A percentile compares a stretch with the other conserved stretches of the same genome.
Evolutionary conservation across 2,888 invertebrate species (phyloP).

Genomic region (Nemapogon koenigi): DNA sequence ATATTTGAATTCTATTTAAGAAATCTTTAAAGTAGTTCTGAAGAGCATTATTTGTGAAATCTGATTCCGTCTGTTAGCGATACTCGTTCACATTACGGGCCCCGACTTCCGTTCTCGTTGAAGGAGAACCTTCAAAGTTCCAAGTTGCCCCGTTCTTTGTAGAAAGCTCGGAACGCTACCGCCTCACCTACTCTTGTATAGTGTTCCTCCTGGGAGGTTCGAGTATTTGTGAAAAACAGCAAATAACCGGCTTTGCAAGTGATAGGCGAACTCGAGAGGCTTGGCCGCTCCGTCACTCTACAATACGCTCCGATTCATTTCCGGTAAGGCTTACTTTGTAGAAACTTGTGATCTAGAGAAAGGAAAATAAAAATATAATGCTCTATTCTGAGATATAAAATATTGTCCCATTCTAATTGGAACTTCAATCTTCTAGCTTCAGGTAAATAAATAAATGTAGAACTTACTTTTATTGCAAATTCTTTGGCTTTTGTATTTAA

Average conservation of each 20-base stretch:
- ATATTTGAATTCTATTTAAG: too few relatives aligned
- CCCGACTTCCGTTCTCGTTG: slow-evolving; percentile 40
- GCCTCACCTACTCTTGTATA: slow-evolving; percentile 21
- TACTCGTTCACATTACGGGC: slow-evolving; percentile 22
- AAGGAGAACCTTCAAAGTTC: slow-evolving; percentile 40
- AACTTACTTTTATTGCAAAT: too few relatives aligned
- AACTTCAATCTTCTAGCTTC: slow-evolving; percentile 2
- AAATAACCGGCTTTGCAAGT: slow-evolving; percentile 42
- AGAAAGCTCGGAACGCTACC: slow-evolving; percentile 18
- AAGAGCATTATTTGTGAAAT: too few relatives aligned
- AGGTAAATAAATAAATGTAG: slow-evolving; percentile 7
- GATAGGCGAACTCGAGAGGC: slow-evolving; percentile 34
- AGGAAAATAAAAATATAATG: slow-evolving; percentile 6
- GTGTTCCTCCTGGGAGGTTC: slow-evolving; percentile 23
- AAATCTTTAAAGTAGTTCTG: too few relatives aligned
- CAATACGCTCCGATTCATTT: slow-evolving; percentile 43
- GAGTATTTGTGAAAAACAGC: slow-evolving; percentile 44
- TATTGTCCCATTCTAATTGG: slow-evolving; percentile 5
- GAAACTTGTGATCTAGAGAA: slow-evolving; percentile 19
- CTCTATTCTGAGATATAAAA: slow-evolving; percentile 5
- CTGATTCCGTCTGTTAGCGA: slow-evolving; percentile 34
- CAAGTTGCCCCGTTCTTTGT: slow-evolving; percentile 34
- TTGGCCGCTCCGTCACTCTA: slow-evolving; percentile 24
- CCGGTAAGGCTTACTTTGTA: slow-evolving; percentile 35
- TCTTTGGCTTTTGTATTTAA: too few relatives aligned